Evolutionary conservation across 2,797 vertebrate genomes (phyloP), one percentile per base, ranked within the genome.

Genomic region (Dromococcyx pavoninus): DNA sequence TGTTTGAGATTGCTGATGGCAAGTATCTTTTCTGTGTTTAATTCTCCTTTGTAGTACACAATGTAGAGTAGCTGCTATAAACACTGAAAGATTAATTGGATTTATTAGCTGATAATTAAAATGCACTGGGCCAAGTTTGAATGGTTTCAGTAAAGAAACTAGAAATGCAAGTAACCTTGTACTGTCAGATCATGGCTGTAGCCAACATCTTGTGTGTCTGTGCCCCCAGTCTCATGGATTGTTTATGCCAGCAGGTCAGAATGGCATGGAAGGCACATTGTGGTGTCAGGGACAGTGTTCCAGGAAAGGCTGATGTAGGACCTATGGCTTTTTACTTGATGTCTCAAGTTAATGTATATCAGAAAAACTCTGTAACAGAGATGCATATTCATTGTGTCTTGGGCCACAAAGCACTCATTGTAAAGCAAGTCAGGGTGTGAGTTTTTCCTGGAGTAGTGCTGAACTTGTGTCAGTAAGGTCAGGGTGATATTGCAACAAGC

Each of bases 181-280:
- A 10, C 41, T 72, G 24, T 32, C 70, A 58, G 70, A 23, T 39
- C 6, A 33, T 6, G 35, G 46, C 37, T 79, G 10, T 27, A 1
- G 62, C 57, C 54, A 75, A 12, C 5, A 2, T 0, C 1, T 50
- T 14, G 5, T 50, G n/a, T 58, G 25, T 46, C 44, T 27, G 41
- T 39, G 4, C n/a, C 43, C 18, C 5, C 25, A 23, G n/a, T n/a
- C 17, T 16, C 15, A 7, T 1, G 1, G 60, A 28, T 41, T 50
- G 54, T 89, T 75, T 65, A 35, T 1, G 5, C n/a, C 35, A 35
- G 51, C n/a, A 33, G 66, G 15, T 58, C 6, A 7, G 48, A 69
- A 18, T 8, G 43, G 39, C 33, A 22, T 2, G 43, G 76, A 25
- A 70, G 66, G n/a, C 57, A 62, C 0, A 0, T 41, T 21, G 3